Conservation (phyloP, 2,113 vertebrate species). For the Toxotes chatareus region DNA sequence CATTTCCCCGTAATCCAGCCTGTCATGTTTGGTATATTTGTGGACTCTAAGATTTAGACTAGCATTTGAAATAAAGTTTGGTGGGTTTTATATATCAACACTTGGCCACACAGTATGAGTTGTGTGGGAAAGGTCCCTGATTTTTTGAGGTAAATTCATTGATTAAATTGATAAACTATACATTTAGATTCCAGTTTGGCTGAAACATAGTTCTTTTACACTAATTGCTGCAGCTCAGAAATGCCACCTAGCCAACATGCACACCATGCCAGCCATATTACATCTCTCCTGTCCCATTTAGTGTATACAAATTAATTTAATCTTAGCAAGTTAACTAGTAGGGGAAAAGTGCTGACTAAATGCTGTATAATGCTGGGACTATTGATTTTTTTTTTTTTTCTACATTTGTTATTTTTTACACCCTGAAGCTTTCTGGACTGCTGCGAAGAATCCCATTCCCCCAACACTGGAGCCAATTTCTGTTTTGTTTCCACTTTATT, state of each 20-base stretch:
- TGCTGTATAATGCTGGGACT: constrained; percentile 47
- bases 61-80: neutral
- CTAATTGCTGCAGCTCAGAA: neutral
- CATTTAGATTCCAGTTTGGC: neutral
- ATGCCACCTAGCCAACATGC: constrained; percentile 1
- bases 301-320: constrained; percentile 32
- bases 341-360: constrained; percentile 40
- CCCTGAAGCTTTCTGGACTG: constrained; percentile 29
- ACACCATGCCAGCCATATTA: neutral
- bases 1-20: neutral
- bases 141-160: neutral
- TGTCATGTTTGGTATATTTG: too few species aligned
- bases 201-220: too few species aligned
- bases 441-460: constrained; percentile 15
- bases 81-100: too few species aligned
- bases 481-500: constrained; percentile 56
- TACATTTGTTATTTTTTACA: constrained; percentile 36
- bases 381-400: neutral
- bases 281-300: neutral
- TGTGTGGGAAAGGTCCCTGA: neutral
- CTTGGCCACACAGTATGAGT: neutral
- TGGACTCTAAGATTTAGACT: neutral
- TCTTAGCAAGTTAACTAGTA: neutral
- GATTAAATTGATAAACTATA: neutral
- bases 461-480: constrained; percentile 52